These are phyloP conservation scores for Lordiphosa fenestrarum DNA, from an alignment of 2,888 invertebrate species.

Conservation along the genomic window DNA sequence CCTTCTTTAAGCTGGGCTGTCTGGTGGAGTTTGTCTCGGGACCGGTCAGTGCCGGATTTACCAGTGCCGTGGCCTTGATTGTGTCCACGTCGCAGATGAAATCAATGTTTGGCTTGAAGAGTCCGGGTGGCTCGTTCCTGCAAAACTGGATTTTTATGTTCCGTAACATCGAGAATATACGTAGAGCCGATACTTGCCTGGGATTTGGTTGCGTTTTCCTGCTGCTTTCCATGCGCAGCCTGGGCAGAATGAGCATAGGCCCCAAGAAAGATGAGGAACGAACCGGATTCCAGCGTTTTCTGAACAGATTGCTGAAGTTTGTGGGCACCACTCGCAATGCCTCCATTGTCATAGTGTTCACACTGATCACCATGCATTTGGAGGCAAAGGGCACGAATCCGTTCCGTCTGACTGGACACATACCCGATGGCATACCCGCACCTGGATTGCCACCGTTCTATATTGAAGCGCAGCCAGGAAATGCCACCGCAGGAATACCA, in stretches of 20 bases:
- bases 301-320: slow-evolving; percentile 87
- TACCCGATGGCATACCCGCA: slow-evolving; percentile 88
- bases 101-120: slow-evolving; percentile 88
- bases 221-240: slow-evolving; percentile 87
- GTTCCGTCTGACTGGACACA: slow-evolving; percentile 85
- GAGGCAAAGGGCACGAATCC: slow-evolving; percentile 81
- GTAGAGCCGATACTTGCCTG: slow-evolving; percentile 87
- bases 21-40: slow-evolving; percentile 94
- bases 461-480: slow-evolving; percentile 79
- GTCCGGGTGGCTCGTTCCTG: slow-evolving; percentile 87
- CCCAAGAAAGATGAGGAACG: slow-evolving; percentile 80
- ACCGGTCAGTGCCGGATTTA: slow-evolving; percentile 93
- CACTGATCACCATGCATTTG: slow-evolving; percentile 84
- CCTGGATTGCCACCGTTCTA: slow-evolving; percentile 86
- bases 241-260: slow-evolving; percentile 85
- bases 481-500: slow-evolving; percentile 62
- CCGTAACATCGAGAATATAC: slow-evolving; percentile 84
- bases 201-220: slow-evolving; percentile 88
- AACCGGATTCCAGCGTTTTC: slow-evolving; percentile 81
- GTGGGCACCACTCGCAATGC: slow-evolving; percentile 90
- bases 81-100: slow-evolving; percentile 93
- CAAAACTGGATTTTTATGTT: slow-evolving; percentile 89
- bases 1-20: slow-evolving; percentile 90
- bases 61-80: slow-evolving; percentile 93
- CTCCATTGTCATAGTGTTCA: slow-evolving; percentile 87